Base-by-base conservation (phyloP, 2,797 vertebrate species). In the Argya squamiceps region DNA sequence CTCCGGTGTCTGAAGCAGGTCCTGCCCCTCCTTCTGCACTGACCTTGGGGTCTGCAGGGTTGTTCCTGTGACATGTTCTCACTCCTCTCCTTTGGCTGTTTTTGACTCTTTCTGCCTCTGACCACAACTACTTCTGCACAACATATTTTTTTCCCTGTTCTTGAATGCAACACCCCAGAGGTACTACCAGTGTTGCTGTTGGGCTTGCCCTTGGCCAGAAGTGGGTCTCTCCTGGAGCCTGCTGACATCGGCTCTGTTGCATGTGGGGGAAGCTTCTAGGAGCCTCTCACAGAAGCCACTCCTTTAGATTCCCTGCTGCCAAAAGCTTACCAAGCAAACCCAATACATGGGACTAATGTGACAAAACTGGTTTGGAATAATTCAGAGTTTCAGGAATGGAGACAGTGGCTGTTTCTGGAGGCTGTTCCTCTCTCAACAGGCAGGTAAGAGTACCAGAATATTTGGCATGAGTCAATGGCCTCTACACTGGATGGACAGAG, bases 1-100 rank as follows among this genome's bases (percentile, higher is more conserved):
- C 24, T 52, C 39, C 0, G 0, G 16, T 0, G 2, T 19, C 23
- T 37, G 68, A 4, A 65, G 14, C 37, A 52, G 1, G 44, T 73
- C 44, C 52, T 52, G 23, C 5, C 44, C 19, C 19, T 52, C 16
- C 37, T 50, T 16, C 52, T 71, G n/a, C 29, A 3, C 29, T 22
- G 52, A 3, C 24, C 46, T 10, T 18, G 21, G 21, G 46, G 14
- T 34, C 46, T 67, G 37, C 1, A 3, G 24, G 46, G 30, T n/a
- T 80, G 18, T 2, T 74, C 14, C 17, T 32, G 1, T 27, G 12
- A 32, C 17, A 12, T 23, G 3, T 13, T 74, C 18, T 47, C 18
- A 46, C 5, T 67, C 15, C 1, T 60, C 12, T 60, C 17, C 60
- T 67, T n/a, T 29, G 53, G 6, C n/a, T 67, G 37, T 29, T 76